A percentile compares a stretch with the other conserved stretches of the same genome.
phyloP scores from a whole-genome alignment of 2,888 invertebrate genomes.

The Odontocerum albicorne region DNA sequence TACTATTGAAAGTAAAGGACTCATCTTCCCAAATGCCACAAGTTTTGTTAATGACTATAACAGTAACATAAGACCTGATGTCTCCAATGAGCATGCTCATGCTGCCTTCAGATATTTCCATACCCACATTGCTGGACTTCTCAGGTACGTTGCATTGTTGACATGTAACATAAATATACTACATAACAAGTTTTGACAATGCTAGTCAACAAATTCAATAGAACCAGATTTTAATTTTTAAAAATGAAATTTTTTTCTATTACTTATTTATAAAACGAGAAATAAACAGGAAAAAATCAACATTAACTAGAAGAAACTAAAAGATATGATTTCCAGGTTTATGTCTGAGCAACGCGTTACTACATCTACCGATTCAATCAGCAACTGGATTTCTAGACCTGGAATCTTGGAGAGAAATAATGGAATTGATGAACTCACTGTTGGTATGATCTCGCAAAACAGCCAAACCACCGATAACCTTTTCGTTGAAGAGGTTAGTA shows the following conservation, averaged over 20 bases:
- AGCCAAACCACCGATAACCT: neutral
- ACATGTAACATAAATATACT: too few species aligned
- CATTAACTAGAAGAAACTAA: neutral
- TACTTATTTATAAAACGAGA: neutral
- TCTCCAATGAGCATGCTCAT: slow-evolving; percentile 70
- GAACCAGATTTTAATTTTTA: too few species aligned
- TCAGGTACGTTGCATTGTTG: slow-evolving; percentile 66
- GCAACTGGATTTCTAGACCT: slow-evolving; percentile 58
- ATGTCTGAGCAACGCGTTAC: neutral
- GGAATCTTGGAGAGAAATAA: slow-evolving; percentile 50
- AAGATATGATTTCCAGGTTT: neutral
- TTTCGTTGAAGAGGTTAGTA: neutral
- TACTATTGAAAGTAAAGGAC: slow-evolving; percentile 42
- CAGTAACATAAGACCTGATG: slow-evolving; percentile 62
- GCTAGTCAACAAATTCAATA: too few species aligned
- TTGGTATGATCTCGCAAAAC: neutral
- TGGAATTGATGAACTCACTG: slow-evolving; percentile 41
- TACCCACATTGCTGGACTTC: slow-evolving; percentile 66
- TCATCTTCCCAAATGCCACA: slow-evolving; percentile 61
- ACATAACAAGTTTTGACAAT: too few species aligned
- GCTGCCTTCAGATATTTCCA: slow-evolving; percentile 77
- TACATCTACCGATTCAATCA: slow-evolving; percentile 45
- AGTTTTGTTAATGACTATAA: slow-evolving; percentile 69
- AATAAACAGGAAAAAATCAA: neutral
- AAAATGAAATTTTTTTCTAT: too few species aligned